Evolutionary conservation across 2,797 vertebrate species (phyloP), one percentile per base, ranked within the genome.

Genomic region (Sylvilagus floridanus): DNA sequence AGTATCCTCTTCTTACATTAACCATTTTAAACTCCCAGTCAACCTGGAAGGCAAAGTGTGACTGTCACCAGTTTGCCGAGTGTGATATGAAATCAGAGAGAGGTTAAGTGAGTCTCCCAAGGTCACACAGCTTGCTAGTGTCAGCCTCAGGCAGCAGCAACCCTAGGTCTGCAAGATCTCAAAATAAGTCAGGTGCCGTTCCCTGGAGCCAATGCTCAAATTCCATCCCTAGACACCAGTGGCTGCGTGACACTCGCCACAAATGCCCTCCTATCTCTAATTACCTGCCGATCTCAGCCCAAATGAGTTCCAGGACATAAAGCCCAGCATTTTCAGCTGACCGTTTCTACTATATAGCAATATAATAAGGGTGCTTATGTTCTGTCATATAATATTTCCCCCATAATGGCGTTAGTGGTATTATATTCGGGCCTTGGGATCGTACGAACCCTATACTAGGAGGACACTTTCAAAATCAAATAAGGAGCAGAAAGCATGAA

Each of bases 381-480:
- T 57, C 60, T 69, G 66, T 4, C 84, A 14, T 84, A 79, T 81
- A 26, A 60, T 54, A 22, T 83, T 93, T 93, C 83, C 4, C n/a
- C 90, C 69, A 0, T 22, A 19, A 42, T 32, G 82, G 21, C 57
- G 77, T 82, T 62, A 88, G 19, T 84, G 84, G 26, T 37, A 24
- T 78, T 62, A 73, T 60, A 71, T 83, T 52, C 69, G 50, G 42
- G 1, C 37, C 68, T 91, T 35, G n/a, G 26, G 9, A 90, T 8
- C 84, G 13, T 72, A 57, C 73, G 68, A 76, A 90, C 16, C 21
- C 32, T 76, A 7, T 21, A 68, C 30, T 24, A 92, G 52, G 42
- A 17, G 19, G 42, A 88, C 19, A 88, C 62, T 88, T 96, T 52
- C 73, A 90, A 97, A 90, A 86, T 68, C n/a, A 89, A 91, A 77